phyloP scores from a whole-genome alignment of 2,888 invertebrate genomes.

The Cryptops parisi region DNA sequence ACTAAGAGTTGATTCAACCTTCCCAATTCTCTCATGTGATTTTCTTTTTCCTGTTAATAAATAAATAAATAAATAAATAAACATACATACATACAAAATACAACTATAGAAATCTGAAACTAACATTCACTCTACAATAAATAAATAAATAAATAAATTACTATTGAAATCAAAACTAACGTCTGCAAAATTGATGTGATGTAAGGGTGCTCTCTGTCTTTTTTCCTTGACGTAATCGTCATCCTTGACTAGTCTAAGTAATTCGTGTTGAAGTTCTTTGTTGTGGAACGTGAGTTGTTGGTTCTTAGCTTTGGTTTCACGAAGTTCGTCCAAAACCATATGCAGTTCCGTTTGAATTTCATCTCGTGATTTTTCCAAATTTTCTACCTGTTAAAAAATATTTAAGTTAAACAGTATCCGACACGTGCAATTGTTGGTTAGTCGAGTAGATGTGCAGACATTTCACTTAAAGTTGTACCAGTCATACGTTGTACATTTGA shows the following conservation, averaged over 20 bases:
- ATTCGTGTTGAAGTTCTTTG: neutral
- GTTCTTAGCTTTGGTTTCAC: neutral
- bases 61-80: no score
- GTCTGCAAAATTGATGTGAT: no score
- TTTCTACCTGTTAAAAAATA: neutral
- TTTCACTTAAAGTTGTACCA: no score
- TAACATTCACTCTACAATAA: no score
- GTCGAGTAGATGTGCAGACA: no score
- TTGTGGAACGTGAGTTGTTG: neutral
- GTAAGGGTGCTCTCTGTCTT: no score
- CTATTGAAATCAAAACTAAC: neutral
- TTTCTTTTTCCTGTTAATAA: slow-evolving; percentile 1
- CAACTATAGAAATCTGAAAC: no score
- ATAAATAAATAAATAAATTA: slow-evolving; percentile 8
- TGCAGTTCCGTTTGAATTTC: neutral
- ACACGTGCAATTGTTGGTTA: no score
- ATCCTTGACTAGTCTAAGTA: neutral
- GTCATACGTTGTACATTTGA: no score
- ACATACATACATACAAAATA: no score
- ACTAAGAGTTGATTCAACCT: neutral
- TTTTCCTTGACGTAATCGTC: no score
- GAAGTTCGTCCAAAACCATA: neutral
- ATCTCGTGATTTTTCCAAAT: neutral
- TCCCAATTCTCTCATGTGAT: neutral
- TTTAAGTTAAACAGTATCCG: no score